Evolutionary conservation across 2,888 invertebrate genomes (phyloP), one percentile per base, ranked within the genome.

Genomic region (Pimpla rufipes): DNA sequence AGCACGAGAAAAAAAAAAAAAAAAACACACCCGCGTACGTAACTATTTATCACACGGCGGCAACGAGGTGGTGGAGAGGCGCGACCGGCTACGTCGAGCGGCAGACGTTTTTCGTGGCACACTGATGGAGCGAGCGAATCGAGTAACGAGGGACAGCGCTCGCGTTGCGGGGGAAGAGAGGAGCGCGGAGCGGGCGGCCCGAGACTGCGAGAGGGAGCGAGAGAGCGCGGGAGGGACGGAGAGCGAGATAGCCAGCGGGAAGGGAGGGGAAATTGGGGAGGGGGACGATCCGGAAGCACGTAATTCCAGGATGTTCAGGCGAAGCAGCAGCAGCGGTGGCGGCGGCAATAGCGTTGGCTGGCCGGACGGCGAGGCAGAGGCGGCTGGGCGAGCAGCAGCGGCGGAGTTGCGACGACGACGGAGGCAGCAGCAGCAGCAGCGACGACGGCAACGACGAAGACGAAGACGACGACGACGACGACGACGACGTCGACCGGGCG

Each of bases 231-330:
- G 23, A 68, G 40, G 23, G 47, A 6, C 23, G 18, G 66, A 64
- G 50, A 79, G n/a, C 42, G 35, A 18, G 23, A 57, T 16, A 57
- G 59, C 35, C 57, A 68, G 50, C 45, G 62, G 23, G 10, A 76
- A 64, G 70, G 55, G 71, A 45, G 75, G 76, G 70, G 76, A 42
- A 18, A 37, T 42, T 10, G 40, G n/a, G 77, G 45, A n/a, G 59
- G 52, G 75, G 37, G 45, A 62, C 50, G 52, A 81, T 81, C 81
- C 84, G 84, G 84, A 84, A 84, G 84, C 71, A 81, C 84, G 79
- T 81, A 81, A 84, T 84, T 84, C 71, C 79, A 84, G 79, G 81
- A 81, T 84, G 75, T 78, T 84, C 50, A 73, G 67, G 45, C 68
- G 62, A 78, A 78, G 78, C 67, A 37, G 67, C 67, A 29, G 35